These are phyloP conservation scores for Chionoecetes opilio DNA, from an alignment of 1,140 invertebrate species.

Conservation along the genomic window DNA sequence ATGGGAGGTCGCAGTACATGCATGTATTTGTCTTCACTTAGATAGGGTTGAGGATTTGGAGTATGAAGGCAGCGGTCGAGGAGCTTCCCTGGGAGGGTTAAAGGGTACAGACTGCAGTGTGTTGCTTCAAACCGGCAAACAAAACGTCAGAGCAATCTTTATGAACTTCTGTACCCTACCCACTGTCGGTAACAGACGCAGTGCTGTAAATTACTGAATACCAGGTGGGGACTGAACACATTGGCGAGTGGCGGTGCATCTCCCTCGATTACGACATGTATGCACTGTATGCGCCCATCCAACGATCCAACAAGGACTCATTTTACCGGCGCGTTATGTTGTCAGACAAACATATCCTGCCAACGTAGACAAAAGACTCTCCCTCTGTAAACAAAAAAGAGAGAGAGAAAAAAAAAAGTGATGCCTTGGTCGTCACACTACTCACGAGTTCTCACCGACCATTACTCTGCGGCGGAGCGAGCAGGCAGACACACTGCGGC, in stretches of 20 bases:
- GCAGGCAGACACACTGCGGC: not conserved
- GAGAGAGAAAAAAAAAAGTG: not conserved
- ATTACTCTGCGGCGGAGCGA: not conserved
- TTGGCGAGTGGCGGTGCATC: not conserved
- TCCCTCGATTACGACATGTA: not conserved
- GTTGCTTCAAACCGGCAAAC: conserved; percentile 27
- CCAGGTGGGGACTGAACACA: not conserved
- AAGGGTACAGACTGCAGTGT: conserved; percentile 16
- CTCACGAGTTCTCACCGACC: not conserved
- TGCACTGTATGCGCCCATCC: not conserved
- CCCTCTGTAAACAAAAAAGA: not conserved
- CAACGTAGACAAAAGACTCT: conserved; percentile 48
- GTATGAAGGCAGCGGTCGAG: not conserved
- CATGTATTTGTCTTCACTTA: conserved; percentile 2
- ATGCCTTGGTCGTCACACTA: not conserved
- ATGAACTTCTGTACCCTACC: conserved; percentile 14
- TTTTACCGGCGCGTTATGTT: conserved; percentile 49
- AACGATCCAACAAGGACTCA: conserved; percentile 39
- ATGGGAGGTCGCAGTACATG: not conserved
- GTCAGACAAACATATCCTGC: conserved; percentile 52
- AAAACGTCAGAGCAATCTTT: conserved; percentile 30
- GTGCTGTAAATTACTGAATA: conserved; percentile 7
- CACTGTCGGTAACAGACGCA: conserved; percentile 24
- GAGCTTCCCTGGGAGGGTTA: not conserved
- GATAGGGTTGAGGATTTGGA: not conserved